phyloP scores from a whole-genome alignment of 2,797 vertebrate species.

The Nasua narica region DNA sequence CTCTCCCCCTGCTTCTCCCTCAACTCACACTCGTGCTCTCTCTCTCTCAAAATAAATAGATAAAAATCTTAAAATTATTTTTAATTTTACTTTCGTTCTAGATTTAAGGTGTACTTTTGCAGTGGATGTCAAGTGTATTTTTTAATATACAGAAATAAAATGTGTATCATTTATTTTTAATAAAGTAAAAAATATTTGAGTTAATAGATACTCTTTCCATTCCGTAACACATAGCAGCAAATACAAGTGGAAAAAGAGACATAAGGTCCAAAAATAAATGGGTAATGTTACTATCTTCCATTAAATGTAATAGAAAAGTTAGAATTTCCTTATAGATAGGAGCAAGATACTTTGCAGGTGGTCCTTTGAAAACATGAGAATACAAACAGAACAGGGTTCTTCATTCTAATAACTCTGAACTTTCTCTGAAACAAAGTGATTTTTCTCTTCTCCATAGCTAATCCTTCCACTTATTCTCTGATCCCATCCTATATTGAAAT shows the following conservation, averaged over 20 bases:
- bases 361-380: not conserved
- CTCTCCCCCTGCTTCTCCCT: not conserved
- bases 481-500: not conserved
- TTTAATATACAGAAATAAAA: not conserved
- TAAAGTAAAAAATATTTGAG: not conserved
- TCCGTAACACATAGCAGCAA: not conserved
- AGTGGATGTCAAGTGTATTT: not conserved
- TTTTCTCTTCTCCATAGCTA: not conserved
- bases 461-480: not conserved
- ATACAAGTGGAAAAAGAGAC: not conserved
- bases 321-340: not conserved
- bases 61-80: not conserved
- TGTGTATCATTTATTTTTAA: not conserved
- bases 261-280: not conserved
- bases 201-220: not conserved
- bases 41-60: not conserved
- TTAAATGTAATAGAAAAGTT: slow-evolving; percentile 3
- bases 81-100: not conserved
- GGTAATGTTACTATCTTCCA: not conserved
- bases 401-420: not conserved
- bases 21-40: not conserved
- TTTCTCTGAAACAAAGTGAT: not conserved
- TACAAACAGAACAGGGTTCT: not conserved
- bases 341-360: not conserved
- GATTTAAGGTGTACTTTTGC: not conserved